Base-by-base conservation (phyloP, 2,797 vertebrate species). In the Pseudochirops cupreus region DNA sequence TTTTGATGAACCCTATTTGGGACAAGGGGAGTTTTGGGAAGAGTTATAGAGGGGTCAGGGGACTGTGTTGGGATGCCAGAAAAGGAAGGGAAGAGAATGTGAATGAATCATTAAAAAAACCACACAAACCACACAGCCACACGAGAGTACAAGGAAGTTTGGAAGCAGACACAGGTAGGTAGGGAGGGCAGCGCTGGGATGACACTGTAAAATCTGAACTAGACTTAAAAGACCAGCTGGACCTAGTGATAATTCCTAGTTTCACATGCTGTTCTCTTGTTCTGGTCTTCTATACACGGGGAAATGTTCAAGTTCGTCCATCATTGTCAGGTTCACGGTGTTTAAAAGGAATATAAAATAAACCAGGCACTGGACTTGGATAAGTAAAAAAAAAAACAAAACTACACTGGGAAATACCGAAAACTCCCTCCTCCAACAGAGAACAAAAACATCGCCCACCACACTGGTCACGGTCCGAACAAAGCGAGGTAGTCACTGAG, bases 321-420 rank as follows among this genome's bases (percentile, higher is more conserved):
- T 91, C 31, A 93, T 21, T 50, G 87, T 96, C 92, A 95, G 90
- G 96, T 67, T 96, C 93, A 59, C 50, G 46, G 92, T 0, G 95
- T 91, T 14, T 57, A 93, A 57, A 55, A 92, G 18, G 74, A 50
- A 92, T 74, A 93, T 12, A 92, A 90, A 96, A 50, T 46, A 6
- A 53, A n/a, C 16, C n/a, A n/a, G 29, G 91, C 50, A 33, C 0
- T 92, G 21, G 90, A 26, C 33, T 56, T 13, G 57, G 55, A 57
- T 26, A 56, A 91, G 56, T 55, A 39, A 56, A 56, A 29, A 39
- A 57, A 39, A 91, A 31, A 26, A 29, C 24, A 91, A 39, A 91
- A 16, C 26, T 5, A n/a, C 56, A 91, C 0, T 14, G 3, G 21
- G n/a, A 91, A 57, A 91, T 33, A 55, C 31, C 74, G 26, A 46